phyloP scores from a whole-genome alignment of 1,140 invertebrate genomes.

The Drosophila varians region DNA sequence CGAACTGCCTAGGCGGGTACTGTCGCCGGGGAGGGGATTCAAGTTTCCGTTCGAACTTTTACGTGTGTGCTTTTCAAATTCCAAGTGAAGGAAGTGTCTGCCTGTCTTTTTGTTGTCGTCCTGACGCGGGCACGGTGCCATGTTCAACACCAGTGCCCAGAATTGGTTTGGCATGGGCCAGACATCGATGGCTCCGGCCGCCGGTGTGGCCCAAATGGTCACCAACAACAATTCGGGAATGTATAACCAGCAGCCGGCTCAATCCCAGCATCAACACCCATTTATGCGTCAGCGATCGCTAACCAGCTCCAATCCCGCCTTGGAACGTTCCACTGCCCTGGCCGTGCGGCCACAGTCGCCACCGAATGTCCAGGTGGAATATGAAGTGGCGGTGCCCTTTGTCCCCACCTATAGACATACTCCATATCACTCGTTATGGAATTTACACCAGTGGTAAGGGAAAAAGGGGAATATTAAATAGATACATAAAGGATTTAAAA shows the following conservation, averaged over 20 bases:
- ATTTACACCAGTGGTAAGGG: constrained; percentile 82
- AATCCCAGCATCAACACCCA: constrained; percentile 25
- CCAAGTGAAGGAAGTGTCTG: constrained; percentile 37
- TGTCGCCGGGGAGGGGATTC: constrained; percentile 38
- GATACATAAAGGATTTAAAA: no score
- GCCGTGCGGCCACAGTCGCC: constrained; percentile 54
- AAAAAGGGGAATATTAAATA: neutral
- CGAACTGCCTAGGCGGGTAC: constrained; percentile 24
- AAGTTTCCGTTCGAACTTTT: constrained; percentile 9
- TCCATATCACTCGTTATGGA: constrained; percentile 83
- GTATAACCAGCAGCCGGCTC: constrained; percentile 31
- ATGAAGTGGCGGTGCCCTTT: constrained; percentile 79
- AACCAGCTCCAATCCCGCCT: constrained; percentile 74
- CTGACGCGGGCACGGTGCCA: constrained; percentile 9
- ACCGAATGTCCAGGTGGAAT: constrained; percentile 76
- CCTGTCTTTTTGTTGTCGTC: constrained; percentile 4
- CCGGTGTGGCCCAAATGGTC: constrained; percentile 42
- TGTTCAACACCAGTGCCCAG: constrained; percentile 75
- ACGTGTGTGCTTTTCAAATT: constrained; percentile 50
- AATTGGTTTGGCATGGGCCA: constrained; percentile 76
- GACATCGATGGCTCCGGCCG: constrained; percentile 27
- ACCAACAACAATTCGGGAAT: constrained; percentile 51
- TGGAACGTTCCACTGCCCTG: constrained; percentile 53
- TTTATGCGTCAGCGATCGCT: constrained; percentile 72
- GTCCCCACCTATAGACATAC: constrained; percentile 77